Conservation (phyloP, 2,113 vertebrate genomes). For the Rutilus rutilus region DNA sequence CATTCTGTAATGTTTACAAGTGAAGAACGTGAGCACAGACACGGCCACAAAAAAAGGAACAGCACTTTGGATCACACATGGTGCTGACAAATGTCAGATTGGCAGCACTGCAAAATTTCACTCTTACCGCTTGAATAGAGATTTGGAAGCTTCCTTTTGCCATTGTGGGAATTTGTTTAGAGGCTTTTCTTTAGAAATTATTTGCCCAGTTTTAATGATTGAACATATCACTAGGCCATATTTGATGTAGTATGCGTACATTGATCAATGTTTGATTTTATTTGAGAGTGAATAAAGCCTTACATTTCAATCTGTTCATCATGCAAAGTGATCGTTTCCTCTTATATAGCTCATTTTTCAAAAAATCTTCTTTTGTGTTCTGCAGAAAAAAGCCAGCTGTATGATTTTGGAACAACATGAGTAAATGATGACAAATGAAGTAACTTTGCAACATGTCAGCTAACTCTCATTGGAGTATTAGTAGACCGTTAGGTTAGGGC, state of each 20-base stretch:
- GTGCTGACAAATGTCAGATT: slow-evolving; percentile 21
- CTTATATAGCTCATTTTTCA: background rate
- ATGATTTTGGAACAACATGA: too few relatives aligned
- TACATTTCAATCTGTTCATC: background rate
- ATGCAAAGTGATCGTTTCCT: background rate
- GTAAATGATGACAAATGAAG: too few relatives aligned
- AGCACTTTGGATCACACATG: background rate
- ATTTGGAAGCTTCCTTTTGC: background rate
- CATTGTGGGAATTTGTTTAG: background rate
- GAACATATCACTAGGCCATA: background rate
- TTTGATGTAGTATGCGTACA: background rate
- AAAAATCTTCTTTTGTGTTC: too few relatives aligned
- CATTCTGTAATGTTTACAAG: background rate
- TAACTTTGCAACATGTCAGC: too few relatives aligned
- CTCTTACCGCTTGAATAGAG: background rate
- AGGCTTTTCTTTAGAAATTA: background rate
- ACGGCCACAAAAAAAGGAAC: background rate
- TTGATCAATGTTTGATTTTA: background rate
- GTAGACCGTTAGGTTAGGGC: too few relatives aligned
- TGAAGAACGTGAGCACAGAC: background rate
- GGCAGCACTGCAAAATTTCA: background rate
- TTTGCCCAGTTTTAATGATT: background rate
- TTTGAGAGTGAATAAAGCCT: background rate
- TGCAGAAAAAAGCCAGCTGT: too few relatives aligned
- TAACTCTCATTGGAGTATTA: too few relatives aligned